phyloP scores from a whole-genome alignment of 2,797 vertebrate genomes.

The Coracias cyanogaster region DNA sequence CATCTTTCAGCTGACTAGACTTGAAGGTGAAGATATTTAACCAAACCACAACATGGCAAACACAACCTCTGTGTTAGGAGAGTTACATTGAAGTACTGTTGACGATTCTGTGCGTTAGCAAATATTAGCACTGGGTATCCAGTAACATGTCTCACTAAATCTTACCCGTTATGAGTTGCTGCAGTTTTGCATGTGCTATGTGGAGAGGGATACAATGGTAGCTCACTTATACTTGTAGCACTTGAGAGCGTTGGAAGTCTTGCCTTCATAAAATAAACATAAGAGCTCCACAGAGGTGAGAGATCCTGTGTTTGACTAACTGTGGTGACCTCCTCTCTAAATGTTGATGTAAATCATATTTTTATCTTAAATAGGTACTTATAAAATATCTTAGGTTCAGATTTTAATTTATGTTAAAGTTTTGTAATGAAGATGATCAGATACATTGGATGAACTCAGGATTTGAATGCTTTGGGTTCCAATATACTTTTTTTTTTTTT shows the following conservation, averaged over 20 bases:
- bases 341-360: not conserved
- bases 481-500: not conserved
- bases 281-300: constrained; percentile 55
- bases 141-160: constrained; percentile 3
- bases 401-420: not conserved
- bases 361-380: not conserved
- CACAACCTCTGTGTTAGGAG: constrained; percentile 45
- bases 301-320: constrained; percentile 62
- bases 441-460: not conserved
- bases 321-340: constrained; percentile 5
- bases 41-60: constrained; percentile 47
- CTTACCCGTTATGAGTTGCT: not conserved
- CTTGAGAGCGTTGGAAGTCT: not conserved
- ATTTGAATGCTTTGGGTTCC: not conserved
- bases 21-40: constrained; percentile 17
- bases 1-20: not conserved
- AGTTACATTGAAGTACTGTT: constrained; percentile 9
- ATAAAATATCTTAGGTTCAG: not conserved
- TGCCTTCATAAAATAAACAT: constrained; percentile 51
- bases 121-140: constrained; percentile 52
- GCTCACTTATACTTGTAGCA: not conserved
- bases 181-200: not conserved
- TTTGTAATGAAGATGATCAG: not conserved
- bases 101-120: not conserved
- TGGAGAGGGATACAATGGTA: not conserved